Base-by-base conservation (phyloP, 92 coral and sea anemone genomes). In the Porites divaricata region DNA sequence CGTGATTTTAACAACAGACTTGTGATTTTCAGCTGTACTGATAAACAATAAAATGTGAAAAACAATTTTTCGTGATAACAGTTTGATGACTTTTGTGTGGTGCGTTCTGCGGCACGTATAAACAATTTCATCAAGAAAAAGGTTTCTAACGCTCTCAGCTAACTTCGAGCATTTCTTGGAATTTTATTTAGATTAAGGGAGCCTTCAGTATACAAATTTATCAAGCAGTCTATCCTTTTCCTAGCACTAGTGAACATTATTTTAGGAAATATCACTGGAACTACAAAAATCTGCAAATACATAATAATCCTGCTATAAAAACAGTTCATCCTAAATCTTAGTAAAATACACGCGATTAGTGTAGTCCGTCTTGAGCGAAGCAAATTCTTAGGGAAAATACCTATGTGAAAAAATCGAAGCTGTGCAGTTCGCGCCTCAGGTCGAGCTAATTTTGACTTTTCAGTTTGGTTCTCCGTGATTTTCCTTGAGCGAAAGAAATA, bases 31-130 rank as follows among this genome's bases (percentile, higher is more conserved):
- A 35, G 5, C 45, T 35, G 45, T 35, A 70, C 35, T 63, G 61
- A 82, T 82, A 82, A 82, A 63, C 72, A 82, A 35, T 15, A 54
- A 62, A 82, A 49, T 72, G 70, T 59, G 49, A 72, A 81, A 70
- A 82, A 9, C 48, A 59, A 15, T 56, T 21, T 64, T 58, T 58
- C 54, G 54, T 57, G 80, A 7, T 58, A 21, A 17, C 41, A 15
- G 54, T 76, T 45, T 58, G 45, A 11, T 58, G n/a, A 8, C 28
- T 16, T 10, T 8, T 75, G 15, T 23, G 20, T 51, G 51, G 13
- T 35, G 19, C 62, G 17, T 17, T 19, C 58, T 66, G 61, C 24
- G 52, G 74, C 19, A 24, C 63, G 72, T 65, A 65, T 50, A 79
- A 6, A 24, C 17, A 21, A 48, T 73, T 73, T 73, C 4, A 52